Conservation (phyloP, 2,888 invertebrate species). For the Hedychridium roseum region DNA sequence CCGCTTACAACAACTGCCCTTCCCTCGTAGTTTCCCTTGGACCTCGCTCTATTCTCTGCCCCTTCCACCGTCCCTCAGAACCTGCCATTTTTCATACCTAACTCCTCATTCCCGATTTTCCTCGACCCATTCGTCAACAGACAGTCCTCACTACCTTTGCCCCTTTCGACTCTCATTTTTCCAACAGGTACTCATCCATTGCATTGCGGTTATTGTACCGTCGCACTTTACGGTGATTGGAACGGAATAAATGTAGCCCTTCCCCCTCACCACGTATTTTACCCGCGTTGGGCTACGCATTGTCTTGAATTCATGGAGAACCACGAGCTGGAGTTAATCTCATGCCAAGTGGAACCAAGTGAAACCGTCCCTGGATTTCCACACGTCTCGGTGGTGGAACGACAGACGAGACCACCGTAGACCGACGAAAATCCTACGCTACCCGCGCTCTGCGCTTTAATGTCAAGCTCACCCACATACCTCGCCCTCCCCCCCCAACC, state of each 20-base stretch:
- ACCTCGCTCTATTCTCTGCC: neutral
- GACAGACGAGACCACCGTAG: neutral
- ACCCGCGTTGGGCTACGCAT: conserved; percentile 20
- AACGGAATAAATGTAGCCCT: too few relatives aligned
- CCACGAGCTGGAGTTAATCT: conserved; percentile 34
- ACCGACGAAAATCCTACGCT: conserved; percentile 4
- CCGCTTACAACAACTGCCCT: neutral
- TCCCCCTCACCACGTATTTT: too few relatives aligned
- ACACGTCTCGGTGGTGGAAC: neutral
- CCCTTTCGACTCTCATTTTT: neutral
- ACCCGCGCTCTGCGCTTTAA: too few relatives aligned
- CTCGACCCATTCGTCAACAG: too few relatives aligned
- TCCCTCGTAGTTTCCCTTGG: conserved; percentile 14
- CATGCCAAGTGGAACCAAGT: conserved; percentile 27
- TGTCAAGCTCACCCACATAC: too few relatives aligned
- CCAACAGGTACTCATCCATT: neutral
- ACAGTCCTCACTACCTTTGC: neutral
- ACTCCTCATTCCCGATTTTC: too few relatives aligned
- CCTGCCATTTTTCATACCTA: too few relatives aligned
- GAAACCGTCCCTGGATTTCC: conserved; percentile 12
- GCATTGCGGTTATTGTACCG: conserved; percentile 23
- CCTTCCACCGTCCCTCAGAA: neutral
- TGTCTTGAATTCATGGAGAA: conserved; percentile 36
- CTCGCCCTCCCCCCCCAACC: too few relatives aligned
- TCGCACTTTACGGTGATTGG: too few relatives aligned